These are phyloP conservation scores for Nesogale talazaci DNA, from an alignment of 2,113 vertebrate genomes.

Conservation along the genomic window DNA sequence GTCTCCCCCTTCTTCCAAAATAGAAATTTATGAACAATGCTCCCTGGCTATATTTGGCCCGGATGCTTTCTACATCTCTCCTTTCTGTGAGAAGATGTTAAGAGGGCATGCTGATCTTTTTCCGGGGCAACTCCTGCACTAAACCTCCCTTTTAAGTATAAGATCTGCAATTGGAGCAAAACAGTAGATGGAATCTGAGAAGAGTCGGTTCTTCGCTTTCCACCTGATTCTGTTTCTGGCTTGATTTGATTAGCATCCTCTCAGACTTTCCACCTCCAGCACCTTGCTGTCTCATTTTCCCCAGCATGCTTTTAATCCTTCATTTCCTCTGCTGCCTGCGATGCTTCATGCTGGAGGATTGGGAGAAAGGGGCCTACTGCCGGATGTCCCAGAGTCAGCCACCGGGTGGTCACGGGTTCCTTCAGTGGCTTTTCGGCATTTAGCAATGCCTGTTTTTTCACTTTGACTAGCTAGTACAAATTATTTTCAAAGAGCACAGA, in stretches of 20 bases:
- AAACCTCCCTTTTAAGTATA: not conserved
- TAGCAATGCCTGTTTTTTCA: not conserved
- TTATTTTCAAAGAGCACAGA: conserved; percentile 41
- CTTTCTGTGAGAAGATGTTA: not conserved
- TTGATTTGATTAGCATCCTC: conserved; percentile 69
- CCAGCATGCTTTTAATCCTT: conserved; percentile 54
- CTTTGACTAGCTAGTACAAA: conserved; percentile 33
- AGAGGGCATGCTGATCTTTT: not conserved
- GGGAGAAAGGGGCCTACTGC: conserved; percentile 24
- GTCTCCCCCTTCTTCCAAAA: no score
- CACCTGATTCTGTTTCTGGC: conserved; percentile 51
- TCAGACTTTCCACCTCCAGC: not conserved
- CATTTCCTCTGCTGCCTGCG: conserved; percentile 61
- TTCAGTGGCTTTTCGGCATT: conserved; percentile 16
- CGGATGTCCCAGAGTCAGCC: conserved; percentile 4
- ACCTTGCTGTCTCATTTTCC: conserved; percentile 48
- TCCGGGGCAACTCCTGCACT: not conserved
- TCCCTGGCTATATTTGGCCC: not conserved
- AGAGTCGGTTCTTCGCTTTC: conserved; percentile 39
- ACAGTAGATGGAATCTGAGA: not conserved
- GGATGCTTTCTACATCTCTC: not conserved
- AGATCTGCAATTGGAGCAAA: not conserved
- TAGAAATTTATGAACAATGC: not conserved
- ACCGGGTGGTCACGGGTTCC: not conserved
- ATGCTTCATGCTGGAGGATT: conserved; percentile 28